Evolutionary conservation across 2,797 vertebrate species (phyloP), one percentile per base, ranked within the genome.

Genomic region (Acipenser oxyrinchus): DNA sequence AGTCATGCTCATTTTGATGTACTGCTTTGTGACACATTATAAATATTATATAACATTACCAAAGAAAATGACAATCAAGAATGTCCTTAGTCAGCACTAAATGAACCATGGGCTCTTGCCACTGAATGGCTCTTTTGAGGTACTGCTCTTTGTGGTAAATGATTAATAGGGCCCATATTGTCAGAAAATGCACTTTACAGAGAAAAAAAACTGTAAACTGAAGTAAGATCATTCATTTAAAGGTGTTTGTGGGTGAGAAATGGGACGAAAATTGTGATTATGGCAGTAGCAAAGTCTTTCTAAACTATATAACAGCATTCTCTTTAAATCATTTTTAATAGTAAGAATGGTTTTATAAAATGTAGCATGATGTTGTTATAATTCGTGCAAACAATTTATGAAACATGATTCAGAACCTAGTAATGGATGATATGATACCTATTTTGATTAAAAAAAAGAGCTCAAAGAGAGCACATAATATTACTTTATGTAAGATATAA

Each of bases 21-120:
- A 93, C 88, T 86, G 90, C 86, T 86, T 79, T 81, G 87, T 93
- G 93, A 93, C 93, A 95, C 89, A 87, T 89, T 89, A 95, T 96
- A 93, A 97, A 97, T 96, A 95, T 95, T 96, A 93, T 90, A 96
- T 94, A 92, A 93, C 87, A 92, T 83, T 89, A 87, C 88, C 80
- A 83, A 84, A 87, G 87, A 92, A 79, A 79, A 85, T 93, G 93
- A 93, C 93, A 95, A 92, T 95, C 93, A 95, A 84, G 81, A 81
- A 84, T 75, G 82, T 88, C 88, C 86, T 85, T 84, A 90, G 87
- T 86, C 82, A 86, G 87, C 87, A 90, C 86, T 88, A 90, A 94
- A 91, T 91, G 89, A 91, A 88, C 88, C 89, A 90, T 82, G 79
- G 86, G 81, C 76, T 78, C 74, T 81, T 81, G 76, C 79, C 72